Evolutionary conservation across 2,888 invertebrate genomes (phyloP), one percentile per base, ranked within the genome.

Genomic region (Clivina fossor): DNA sequence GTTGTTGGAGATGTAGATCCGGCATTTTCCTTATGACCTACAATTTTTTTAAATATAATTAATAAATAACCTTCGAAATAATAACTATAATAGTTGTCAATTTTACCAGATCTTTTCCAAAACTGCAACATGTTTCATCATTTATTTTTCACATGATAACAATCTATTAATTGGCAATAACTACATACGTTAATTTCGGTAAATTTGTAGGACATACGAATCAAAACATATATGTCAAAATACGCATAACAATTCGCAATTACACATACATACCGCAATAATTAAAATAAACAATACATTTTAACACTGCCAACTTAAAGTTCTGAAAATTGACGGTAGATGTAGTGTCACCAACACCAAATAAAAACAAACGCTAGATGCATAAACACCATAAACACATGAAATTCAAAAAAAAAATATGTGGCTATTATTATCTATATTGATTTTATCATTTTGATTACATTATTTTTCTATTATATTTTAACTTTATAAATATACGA

Each of bases 81-180:
- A 60, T 56, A 22, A 33, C 50, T 43, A 46, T n/a, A 48, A 28
- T 41, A 28, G 40, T 56, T 61, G 38, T 15, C 30, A 60, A 57
- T 61, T 61, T 74, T 80, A 84, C 84, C 83, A 76, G 84, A 77
- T 75, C 84, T 86, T 75, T 84, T 86, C 85, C 86, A 86, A 77
- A 87, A 87, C 74, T 86, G 84, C 72, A 87, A 80, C 86, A 86
- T 86, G 74, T 77, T 78, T 75, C 68, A 69, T 69, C 63, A 65
- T 33, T 33, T 35, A 33, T 13, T 11, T 33, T 22, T 41, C 43
- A 51, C 43, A 33, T 32, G 43, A 43, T 30, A 32, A 15, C 15
- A 37, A 2, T 9, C 15, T 16, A 33, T 43, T 3, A 9, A 33
- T 24, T 4, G 24, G 7, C 13, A 40, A 40, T 40, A 13, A 3